Evolutionary conservation across 2,888 invertebrate genomes (phyloP), one percentile per base, ranked within the genome.

Genomic region (Alviniconcha strummeri): DNA sequence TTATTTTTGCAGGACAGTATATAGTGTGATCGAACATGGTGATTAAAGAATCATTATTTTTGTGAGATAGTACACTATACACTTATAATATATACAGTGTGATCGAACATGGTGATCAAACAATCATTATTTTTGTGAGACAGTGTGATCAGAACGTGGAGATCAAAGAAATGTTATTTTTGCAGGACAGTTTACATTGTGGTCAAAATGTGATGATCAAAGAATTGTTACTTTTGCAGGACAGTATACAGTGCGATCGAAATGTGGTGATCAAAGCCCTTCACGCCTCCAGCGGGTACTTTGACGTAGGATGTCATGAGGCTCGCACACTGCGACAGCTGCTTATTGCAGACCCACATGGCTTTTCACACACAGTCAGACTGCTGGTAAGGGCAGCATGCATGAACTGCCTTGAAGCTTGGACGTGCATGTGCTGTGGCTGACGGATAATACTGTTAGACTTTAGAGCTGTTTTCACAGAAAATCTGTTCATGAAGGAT

Each of bases 191-290:
- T 71, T 91, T 89, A 85, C 77, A 79, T 52, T 36, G 36, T 36
- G 36, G 3, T 36, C 36, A 36, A 36, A 36, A 36, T 3, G 36
- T 36, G 36, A 3, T 36, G 36, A 36, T 36, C 36, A 36, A 36
- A 36, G 36, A 36, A 36, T 36, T 36, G 36, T 36, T 36, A 36
- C 3, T 36, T 36, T 36, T 17, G 71, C 83, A 86, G 84, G 83
- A 84, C 83, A 83, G 87, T 71, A 91, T 89, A 85, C 77, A 79
- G 54, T 84, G 84, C 9, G 86, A 87, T 52, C 81, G 82, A 76
- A 19, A 84, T 11, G 91, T 92, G 4, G 88, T 91, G 11, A 90
- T 92, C 71, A 92, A 92, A 77, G 89, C 92, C 0, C 87, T 92
- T 3, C 92, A 92, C 78, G 86, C 85, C 4, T 84, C 86, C 67